Base-by-base conservation (phyloP, 2,888 invertebrate species). In the Melanostoma scalare region DNA sequence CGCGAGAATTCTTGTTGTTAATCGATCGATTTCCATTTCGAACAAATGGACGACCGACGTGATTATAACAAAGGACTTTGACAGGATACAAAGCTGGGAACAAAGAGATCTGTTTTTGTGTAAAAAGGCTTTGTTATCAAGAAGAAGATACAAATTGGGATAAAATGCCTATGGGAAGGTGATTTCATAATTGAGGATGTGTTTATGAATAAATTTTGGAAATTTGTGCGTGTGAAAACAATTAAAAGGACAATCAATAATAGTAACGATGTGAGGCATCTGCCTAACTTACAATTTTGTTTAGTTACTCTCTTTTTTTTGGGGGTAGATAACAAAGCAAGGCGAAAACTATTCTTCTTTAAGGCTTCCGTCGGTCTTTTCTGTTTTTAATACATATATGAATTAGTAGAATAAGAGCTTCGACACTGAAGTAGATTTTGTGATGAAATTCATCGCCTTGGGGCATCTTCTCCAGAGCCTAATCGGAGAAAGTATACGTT, bases 21-120 rank as follows among this genome's bases (percentile, higher is more conserved):
- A 85, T 85, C 85, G 85, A 85, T 85, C 85, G 80, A 76, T 72
- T 80, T 85, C 80, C 75, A 85, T 63, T 80, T 52, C 20, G 20
- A 20, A 20, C 20, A 65, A 80, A 85, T 80, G 76, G 85, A 20
- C 20, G 20, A 85, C 85, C 20, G 20, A 85, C 85, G 85, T 85
- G 85, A 85, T 80, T 58, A 52, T 33, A 80, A 85, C 85, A 85
- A 85, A 76, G 68, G 80, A 76, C 30, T 69, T 10, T 52, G 65
- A 58, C 77, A 74, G 77, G 77, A 77, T 73, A 72, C 46, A 30
- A 63, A 50, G 55, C 52, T 65, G 42, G 44, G 36, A 58, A 65
- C 44, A 61, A 55, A 31, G 58, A 72, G n/a, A 2, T 56, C 6
- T 33, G n/a, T 61, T 72, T 61, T 53, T 35, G 4, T 46, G 30